These are phyloP conservation scores for Rhinoderma darwinii DNA, from an alignment of 2,113 vertebrate genomes.

Conservation along the genomic window DNA sequence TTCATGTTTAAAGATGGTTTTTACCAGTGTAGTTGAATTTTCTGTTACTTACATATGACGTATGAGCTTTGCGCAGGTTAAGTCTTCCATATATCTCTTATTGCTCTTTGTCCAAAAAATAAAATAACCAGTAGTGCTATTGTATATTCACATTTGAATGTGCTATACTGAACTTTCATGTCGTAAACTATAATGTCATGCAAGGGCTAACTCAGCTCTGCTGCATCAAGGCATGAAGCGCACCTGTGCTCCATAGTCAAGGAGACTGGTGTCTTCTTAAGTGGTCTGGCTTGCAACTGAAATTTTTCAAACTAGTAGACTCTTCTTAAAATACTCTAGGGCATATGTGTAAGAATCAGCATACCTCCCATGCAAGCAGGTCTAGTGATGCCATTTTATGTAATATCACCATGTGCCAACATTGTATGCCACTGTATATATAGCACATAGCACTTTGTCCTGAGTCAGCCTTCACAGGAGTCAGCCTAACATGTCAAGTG, in stretches of 20 bases:
- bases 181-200: background rate
- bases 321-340: background rate
- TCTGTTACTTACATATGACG: conserved; percentile 9
- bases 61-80: background rate
- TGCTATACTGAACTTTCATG: background rate
- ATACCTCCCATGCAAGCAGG: background rate
- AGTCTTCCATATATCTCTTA: background rate
- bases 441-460: too few species aligned
- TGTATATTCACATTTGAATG: background rate
- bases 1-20: conserved; percentile 16
- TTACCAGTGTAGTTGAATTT: conserved; percentile 12
- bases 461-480: too few species aligned
- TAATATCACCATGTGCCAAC: too few species aligned
- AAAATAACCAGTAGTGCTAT: background rate
- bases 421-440: too few species aligned
- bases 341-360: background rate
- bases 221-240: background rate
- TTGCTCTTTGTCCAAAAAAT: background rate
- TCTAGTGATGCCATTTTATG: too few species aligned
- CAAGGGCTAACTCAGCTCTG: background rate
- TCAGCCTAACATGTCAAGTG: too few species aligned
- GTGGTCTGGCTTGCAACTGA: too few species aligned
- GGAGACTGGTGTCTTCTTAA: background rate
- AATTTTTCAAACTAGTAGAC: too few species aligned
- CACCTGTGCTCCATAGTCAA: background rate